Percentiles rank a stretch among this genome's conserved stretches.
These are phyloP conservation scores for Amaurobius ferox DNA, from an alignment of 2,888 invertebrate genomes.

Conservation along the genomic window DNA sequence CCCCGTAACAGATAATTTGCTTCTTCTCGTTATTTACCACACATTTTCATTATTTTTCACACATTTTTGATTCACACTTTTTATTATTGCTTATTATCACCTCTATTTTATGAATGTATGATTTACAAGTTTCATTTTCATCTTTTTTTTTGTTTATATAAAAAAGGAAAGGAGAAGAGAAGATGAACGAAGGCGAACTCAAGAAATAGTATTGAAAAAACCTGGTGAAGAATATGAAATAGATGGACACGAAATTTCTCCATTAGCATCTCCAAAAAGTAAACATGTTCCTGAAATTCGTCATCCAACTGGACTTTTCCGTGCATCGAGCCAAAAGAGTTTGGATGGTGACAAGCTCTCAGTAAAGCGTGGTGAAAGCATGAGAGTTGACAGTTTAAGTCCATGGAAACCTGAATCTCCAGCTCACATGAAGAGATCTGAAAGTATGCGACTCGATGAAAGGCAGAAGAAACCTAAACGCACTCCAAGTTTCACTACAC, in stretches of 20 bases:
- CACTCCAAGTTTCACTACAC: conserved; percentile 96
- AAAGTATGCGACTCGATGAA: conserved; percentile 71
- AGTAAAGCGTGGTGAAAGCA: conserved; percentile 90
- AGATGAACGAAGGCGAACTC: conserved; percentile 85
- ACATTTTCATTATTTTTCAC: too few relatives aligned
- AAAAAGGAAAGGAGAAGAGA: conserved; percentile 84
- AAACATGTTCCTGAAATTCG: conserved; percentile 60
- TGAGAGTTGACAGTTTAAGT: conserved; percentile 83
- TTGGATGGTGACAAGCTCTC: conserved; percentile 72
- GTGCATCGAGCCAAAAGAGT: conserved; percentile 67
- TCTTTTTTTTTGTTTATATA: conserved; percentile 26
- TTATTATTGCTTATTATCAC: background rate
- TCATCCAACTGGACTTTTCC: conserved; percentile 53
- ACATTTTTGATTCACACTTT: too few relatives aligned
- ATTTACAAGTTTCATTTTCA: background rate
- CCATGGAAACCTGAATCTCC: conserved; percentile 66
- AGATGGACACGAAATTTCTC: conserved; percentile 29
- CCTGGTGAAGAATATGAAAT: conserved; percentile 66
- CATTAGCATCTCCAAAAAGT: conserved; percentile 35
- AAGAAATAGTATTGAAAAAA: conserved; percentile 81
- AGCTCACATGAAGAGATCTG: conserved; percentile 67
- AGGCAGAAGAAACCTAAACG: conserved; percentile 84
- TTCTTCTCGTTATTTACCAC: too few relatives aligned
- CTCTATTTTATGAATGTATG: background rate
- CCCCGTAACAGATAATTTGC: too few relatives aligned